Evolutionary conservation across 37 sponge, comb jelly and placozoan genomes (phyloP), one percentile per base, ranked within the genome.

Genomic region (Cladorhizidae sp.): DNA sequence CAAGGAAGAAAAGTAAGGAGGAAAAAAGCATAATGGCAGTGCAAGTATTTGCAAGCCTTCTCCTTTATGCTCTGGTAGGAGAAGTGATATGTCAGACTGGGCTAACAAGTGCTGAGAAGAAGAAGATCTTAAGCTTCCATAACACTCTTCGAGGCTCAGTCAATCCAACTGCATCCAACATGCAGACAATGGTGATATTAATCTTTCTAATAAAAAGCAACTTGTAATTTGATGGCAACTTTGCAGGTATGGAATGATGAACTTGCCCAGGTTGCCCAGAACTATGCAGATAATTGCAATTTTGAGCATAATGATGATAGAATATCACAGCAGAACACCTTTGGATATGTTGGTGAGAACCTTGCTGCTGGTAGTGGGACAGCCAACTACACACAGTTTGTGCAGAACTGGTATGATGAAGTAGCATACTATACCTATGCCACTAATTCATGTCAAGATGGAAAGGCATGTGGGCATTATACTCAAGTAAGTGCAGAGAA

Each of bases 401-500:
- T 78, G 9, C 5, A 41, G 52, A 43, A 18, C 33, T 78, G 79
- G 79, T 31, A 63, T 38, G 29, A 78, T 65, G 79, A 78, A 43
- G 36, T 39, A 8, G 5, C 5, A 15, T 25, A 78, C 14, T 78
- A 64, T 64, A 33, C 8, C 49, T 78, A 38, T 40, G 36, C 2
- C 45, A 40, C 49, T 1, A 43, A 65, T 29, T 38, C 67, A 6
- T 78, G 79, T n/a, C 36, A 23, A 43, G 21, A 8, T 26, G 22
- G 22, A 26, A 26, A 37, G 40, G 79, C 39, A 5, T 78, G 79
- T 64, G 79, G 79, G 15, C 79, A 78, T 33, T 78, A 78, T 62
- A 78, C 79, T 57, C 79, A 78, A 68, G 79, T 78, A 61, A 61
- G 22, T 61, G n/a, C n/a, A n/a, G n/a, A n/a, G n/a, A n/a, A n/a